Evolutionary conservation across 2,113 vertebrate species (phyloP).

Genomic region (Mobula birostris): DNA sequence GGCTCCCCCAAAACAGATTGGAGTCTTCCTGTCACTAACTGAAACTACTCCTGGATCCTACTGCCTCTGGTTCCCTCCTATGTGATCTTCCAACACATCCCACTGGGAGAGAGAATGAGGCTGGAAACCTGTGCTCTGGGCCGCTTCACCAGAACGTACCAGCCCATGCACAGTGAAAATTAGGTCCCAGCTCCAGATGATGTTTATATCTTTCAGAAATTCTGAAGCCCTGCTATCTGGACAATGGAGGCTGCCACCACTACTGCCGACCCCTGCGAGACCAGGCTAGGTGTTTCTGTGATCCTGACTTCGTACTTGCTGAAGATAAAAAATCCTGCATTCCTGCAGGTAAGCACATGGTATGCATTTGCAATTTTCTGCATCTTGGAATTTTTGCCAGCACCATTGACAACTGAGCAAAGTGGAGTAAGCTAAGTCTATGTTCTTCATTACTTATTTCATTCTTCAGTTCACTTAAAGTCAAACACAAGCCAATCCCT

Average conservation of each 20-base stretch:
- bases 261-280: constrained; percentile 62
- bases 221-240: constrained; percentile 66
- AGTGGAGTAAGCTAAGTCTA: not conserved
- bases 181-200: not conserved
- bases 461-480: no score
- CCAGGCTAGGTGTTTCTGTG: constrained; percentile 65
- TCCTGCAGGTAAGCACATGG: constrained; percentile 58
- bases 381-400: no score
- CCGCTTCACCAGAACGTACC: not conserved
- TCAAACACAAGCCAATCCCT: not conserved
- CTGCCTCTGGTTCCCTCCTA: not conserved
- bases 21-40: not conserved
- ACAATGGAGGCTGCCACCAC: constrained; percentile 81
- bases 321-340: constrained; percentile 63
- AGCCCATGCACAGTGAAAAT: not conserved
- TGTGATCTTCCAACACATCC: not conserved
- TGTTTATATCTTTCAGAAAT: constrained; percentile 52
- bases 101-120: not conserved
- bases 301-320: constrained; percentile 66
- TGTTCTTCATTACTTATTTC: not conserved
- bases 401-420: not conserved
- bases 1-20: not conserved
- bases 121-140: not conserved
- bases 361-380: not conserved
- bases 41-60: not conserved